Conservation (phyloP, 2,113 vertebrate genomes). For the Brachirus orientalis region DNA sequence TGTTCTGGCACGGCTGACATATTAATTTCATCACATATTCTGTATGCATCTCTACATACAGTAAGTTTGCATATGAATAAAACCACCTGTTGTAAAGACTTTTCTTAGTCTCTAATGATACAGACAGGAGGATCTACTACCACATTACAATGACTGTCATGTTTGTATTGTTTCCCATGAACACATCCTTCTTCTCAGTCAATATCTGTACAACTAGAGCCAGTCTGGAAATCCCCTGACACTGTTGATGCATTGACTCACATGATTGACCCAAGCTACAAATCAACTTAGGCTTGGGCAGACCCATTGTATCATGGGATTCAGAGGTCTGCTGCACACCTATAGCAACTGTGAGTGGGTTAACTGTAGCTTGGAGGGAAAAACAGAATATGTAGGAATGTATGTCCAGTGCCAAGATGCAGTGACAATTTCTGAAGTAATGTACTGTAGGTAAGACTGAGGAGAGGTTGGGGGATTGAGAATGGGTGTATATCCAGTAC, state of each 20-base stretch:
- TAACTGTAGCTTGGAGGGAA: neutral
- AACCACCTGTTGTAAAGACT: no score
- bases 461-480: no score
- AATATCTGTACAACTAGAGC: conserved; percentile 17
- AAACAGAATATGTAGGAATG: neutral
- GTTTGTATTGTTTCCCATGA: conserved; percentile 21
- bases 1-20: no score
- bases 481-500: no score
- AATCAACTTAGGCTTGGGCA: conserved; percentile 19
- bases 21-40: no score
- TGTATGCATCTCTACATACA: no score
- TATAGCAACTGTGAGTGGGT: neutral
- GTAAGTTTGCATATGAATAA: no score
- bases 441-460: no score
- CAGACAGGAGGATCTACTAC: neutral
- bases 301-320: neutral
- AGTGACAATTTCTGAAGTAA: neutral
- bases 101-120: neutral
- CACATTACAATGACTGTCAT: conserved; percentile 9
- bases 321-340: conserved; percentile 8
- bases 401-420: neutral
- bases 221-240: conserved; percentile 19
- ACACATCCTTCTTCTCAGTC: neutral
- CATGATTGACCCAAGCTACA: conserved; percentile 13
- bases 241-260: conserved; percentile 12